Conservation (phyloP, 2,888 invertebrate genomes). For the Trypoxylon attenuatum region DNA sequence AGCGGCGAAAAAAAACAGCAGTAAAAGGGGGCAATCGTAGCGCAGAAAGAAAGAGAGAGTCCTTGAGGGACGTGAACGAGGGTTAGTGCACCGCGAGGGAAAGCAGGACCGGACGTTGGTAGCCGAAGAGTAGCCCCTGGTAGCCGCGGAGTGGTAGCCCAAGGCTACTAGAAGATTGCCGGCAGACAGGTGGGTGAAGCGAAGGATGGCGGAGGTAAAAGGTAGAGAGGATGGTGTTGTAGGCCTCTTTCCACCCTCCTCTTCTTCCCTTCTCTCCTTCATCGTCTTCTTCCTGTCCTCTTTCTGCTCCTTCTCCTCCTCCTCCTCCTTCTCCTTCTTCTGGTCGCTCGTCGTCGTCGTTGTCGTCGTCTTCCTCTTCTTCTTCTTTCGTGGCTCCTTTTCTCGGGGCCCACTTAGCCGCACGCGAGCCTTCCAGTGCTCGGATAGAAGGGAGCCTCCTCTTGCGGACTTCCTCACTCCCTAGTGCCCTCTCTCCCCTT, state of each 20-base stretch:
- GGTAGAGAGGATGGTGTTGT: constrained; percentile 53
- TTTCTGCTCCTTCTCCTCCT: constrained; percentile 21
- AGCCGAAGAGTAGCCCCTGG: constrained; percentile 73
- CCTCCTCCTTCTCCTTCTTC: constrained; percentile 37
- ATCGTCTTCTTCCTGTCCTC: constrained; percentile 35
- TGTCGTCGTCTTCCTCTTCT: constrained; percentile 31
- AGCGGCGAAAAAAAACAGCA: background rate
- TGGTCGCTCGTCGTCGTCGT: constrained; percentile 8
- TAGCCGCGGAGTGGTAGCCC: constrained; percentile 73
- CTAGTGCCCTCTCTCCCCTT: constrained; percentile 10
- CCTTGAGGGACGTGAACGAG: constrained; percentile 43
- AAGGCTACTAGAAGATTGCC: constrained; percentile 75
- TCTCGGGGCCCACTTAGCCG: constrained; percentile 70
- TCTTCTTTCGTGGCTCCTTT: constrained; percentile 60
- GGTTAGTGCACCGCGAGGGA: constrained; percentile 55
- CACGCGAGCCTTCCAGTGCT: constrained; percentile 70
- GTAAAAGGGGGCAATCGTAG: background rate
- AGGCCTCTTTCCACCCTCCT: constrained; percentile 31
- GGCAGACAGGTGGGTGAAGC: constrained; percentile 74
- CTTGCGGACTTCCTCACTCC: constrained; percentile 7
- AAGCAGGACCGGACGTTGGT: constrained; percentile 67
- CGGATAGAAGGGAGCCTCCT: constrained; percentile 46
- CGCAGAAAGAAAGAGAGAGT: constrained; percentile 14
- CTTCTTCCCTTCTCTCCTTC: constrained; percentile 22
- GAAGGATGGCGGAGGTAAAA: constrained; percentile 64